These are phyloP conservation scores for Varanus salvator DNA, from an alignment of 2,113 vertebrate genomes.

Conservation along the genomic window DNA sequence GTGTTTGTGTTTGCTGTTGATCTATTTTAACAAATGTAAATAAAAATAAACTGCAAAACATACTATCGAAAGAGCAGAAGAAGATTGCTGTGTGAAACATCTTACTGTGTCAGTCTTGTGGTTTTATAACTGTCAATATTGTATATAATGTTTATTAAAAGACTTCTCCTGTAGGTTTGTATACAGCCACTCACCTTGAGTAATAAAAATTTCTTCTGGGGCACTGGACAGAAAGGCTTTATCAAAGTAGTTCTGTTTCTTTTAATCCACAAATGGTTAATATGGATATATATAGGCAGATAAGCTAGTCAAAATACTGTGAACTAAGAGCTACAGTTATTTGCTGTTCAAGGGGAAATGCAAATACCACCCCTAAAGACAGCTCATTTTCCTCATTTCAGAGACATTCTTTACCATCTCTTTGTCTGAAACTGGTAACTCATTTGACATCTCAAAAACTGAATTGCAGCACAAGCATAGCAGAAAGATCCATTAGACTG, in stretches of 20 bases:
- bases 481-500: slow-evolving; percentile 36
- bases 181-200: not conserved
- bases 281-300: not conserved
- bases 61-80: not conserved
- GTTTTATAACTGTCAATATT: not conserved
- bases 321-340: not conserved
- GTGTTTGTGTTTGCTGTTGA: not conserved
- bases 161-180: not conserved
- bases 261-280: not conserved
- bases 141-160: not conserved
- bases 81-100: not conserved
- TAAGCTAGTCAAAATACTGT: not conserved
- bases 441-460: slow-evolving; percentile 39
- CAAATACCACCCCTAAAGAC: not conserved
- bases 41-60: not conserved
- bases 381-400: not conserved
- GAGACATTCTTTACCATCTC: not conserved
- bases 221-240: not conserved
- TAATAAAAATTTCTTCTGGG: not conserved
- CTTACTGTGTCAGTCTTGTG: slow-evolving; percentile 29
- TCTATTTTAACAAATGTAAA: not conserved
- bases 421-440: slow-evolving; percentile 49
- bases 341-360: not conserved
- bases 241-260: slow-evolving; percentile 1
- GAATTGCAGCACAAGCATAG: slow-evolving; percentile 25